phyloP scores from a whole-genome alignment of 2,797 vertebrate species.

The Mormyrops boulengeri region DNA sequence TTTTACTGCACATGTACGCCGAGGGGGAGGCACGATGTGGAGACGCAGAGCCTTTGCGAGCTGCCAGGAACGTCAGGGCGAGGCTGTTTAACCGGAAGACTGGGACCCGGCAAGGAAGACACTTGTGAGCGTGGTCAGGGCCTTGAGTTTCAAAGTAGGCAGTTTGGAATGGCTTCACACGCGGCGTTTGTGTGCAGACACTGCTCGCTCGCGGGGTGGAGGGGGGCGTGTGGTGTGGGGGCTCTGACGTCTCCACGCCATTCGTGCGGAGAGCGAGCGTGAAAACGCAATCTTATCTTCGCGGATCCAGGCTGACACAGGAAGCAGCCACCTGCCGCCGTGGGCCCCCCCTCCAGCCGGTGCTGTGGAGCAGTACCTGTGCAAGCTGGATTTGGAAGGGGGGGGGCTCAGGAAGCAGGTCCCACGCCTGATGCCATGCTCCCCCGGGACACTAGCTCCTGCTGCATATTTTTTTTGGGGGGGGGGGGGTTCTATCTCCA shows the following conservation, averaged over 20 bases:
- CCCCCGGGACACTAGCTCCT: neutral
- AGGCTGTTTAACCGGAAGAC: conserved; percentile 27
- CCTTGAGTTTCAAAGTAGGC: neutral
- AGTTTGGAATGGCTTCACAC: conserved; percentile 14
- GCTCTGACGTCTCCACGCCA: neutral
- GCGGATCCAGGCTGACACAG: conserved; percentile 29
- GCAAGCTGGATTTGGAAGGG: conserved; percentile 19
- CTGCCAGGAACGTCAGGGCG: conserved; percentile 8
- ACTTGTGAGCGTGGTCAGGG: neutral
- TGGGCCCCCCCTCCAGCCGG: too few species aligned
- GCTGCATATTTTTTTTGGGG: neutral
- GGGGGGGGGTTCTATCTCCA: neutral
- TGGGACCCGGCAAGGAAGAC: neutral
- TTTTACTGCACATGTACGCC: conserved; percentile 38
- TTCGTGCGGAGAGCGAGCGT: conserved; percentile 21
- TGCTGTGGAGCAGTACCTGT: conserved; percentile 28
- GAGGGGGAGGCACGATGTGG: conserved; percentile 35
- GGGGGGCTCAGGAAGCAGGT: neutral
- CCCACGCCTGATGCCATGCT: neutral
- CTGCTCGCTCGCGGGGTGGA: neutral
- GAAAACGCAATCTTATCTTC: conserved; percentile 42
- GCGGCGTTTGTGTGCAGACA: conserved; percentile 23
- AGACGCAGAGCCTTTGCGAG: conserved; percentile 22
- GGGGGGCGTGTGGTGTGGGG: neutral
- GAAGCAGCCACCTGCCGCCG: conserved; percentile 32